Evolutionary conservation across 2,113 vertebrate species (phyloP).

Genomic region (Sylvilagus bachmani): DNA sequence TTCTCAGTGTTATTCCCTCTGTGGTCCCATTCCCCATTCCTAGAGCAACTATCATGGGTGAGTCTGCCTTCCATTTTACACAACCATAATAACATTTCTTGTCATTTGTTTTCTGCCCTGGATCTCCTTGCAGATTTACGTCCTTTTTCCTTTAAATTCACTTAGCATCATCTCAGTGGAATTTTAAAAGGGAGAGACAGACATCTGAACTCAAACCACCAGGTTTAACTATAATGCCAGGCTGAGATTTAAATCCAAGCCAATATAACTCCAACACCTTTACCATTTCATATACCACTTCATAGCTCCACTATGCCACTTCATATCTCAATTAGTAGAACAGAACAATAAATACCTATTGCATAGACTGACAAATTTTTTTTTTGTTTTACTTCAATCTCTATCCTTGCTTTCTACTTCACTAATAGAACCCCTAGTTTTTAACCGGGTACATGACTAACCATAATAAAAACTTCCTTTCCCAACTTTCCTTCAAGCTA

Average conservation of each 20-base stretch:
- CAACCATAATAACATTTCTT: neutral
- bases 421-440: neutral
- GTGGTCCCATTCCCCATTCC: too few species aligned
- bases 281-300: too few species aligned
- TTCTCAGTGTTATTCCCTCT: neutral
- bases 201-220: neutral
- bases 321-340: neutral
- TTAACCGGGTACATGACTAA: neutral
- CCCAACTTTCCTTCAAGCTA: constrained; percentile 8
- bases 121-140: neutral
- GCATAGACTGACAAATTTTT: neutral
- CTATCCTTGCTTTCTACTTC: neutral
- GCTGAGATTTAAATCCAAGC: neutral
- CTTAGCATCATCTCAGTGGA: neutral
- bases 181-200: neutral
- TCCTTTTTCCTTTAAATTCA: neutral
- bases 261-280: neutral
- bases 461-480: constrained; percentile 9
- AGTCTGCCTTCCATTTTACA: neutral
- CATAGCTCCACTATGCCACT: too few species aligned
- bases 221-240: constrained; percentile 14
- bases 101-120: neutral
- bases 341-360: neutral
- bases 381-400: neutral
- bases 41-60: neutral